A percentile compares a stretch with the other conserved stretches of the same genome.
Conservation (phyloP, 2,113 vertebrate genomes). For the Phaethon lepturus region DNA sequence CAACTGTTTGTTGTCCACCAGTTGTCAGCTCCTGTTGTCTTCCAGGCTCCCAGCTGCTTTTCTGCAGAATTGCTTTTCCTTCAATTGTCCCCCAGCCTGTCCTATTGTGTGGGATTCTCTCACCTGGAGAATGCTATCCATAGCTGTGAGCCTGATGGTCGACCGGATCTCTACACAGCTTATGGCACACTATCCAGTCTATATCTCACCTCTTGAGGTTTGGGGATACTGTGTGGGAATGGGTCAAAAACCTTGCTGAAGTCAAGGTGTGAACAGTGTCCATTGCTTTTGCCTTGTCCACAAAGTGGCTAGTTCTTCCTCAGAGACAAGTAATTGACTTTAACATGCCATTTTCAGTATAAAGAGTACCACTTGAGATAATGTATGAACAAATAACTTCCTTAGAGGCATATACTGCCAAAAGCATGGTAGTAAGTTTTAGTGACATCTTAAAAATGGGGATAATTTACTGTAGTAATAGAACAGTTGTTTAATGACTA, state of each 20-base stretch:
- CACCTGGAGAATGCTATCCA: neutral
- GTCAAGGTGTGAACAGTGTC: neutral
- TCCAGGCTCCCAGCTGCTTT: neutral
- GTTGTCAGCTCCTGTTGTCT: neutral
- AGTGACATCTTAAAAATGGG: neutral
- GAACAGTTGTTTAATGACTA: slow-evolving; percentile 70
- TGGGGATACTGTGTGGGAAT: neutral
- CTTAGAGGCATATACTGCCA: neutral
- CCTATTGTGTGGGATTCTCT: neutral
- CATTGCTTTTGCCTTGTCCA: neutral
- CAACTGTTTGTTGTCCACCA: neutral
- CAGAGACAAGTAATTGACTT: neutral
- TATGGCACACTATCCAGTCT: neutral
- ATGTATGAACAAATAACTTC: neutral
- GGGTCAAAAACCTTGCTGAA: neutral
- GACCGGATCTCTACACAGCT: neutral
- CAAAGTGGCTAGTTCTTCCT: neutral
- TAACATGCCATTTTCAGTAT: fast-evolving
- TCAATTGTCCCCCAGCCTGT: neutral
- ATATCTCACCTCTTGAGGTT: neutral
- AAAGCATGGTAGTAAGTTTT: neutral
- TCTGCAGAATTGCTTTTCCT: neutral
- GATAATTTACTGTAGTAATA: neutral
- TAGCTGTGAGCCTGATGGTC: neutral
- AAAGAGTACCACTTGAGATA: neutral